phyloP scores from a whole-genome alignment of 2,888 invertebrate genomes.

The Brenthis hecate region DNA sequence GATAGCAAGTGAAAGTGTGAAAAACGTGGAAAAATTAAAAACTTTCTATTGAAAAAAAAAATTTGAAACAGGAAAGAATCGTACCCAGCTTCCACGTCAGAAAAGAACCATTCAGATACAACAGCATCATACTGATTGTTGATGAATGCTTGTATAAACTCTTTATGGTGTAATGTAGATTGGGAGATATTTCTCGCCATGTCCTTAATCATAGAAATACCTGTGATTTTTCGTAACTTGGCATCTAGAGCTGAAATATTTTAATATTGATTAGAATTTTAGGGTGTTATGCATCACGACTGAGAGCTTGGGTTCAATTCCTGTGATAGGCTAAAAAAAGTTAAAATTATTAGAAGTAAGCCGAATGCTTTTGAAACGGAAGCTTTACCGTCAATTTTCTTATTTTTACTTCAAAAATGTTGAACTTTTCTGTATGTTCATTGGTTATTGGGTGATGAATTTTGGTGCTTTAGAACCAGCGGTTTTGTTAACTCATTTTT shows the following conservation, averaged over 20 bases:
- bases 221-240: not conserved
- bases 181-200: constrained; percentile 6
- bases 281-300: no score
- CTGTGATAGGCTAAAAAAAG: no score
- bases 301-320: no score
- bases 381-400: no score
- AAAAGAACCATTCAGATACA: constrained; percentile 62
- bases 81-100: constrained; percentile 58
- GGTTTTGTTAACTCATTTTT: no score
- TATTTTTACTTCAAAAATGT: no score
- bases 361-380: no score
- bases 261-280: not conserved
- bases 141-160: constrained; percentile 8
- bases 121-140: constrained; percentile 53
- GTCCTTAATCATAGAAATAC: constrained; percentile 12
- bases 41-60: not conserved
- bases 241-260: constrained; percentile 7
- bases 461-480: no score
- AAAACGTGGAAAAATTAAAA: not conserved
- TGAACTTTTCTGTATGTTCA: no score
- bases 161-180: not conserved
- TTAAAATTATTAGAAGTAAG: no score
- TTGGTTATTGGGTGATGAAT: no score
- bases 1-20: no score
- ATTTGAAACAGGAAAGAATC: constrained; percentile 8